Conservation (phyloP, 2,113 vertebrate species). For the Columbina picui region DNA sequence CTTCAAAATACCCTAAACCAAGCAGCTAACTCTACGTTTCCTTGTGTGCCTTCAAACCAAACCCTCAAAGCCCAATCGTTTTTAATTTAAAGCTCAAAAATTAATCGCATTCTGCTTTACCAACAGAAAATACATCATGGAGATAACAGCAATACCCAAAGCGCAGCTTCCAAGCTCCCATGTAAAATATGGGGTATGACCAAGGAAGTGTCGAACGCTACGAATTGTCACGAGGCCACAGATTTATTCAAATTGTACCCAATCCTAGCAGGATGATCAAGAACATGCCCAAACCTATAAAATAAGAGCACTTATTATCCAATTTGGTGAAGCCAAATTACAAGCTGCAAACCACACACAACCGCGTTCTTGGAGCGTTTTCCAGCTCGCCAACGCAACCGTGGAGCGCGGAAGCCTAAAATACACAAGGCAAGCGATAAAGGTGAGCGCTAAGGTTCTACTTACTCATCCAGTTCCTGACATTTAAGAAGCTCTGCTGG, state of each 20-base stretch:
- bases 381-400: not conserved
- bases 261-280: not conserved
- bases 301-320: not conserved
- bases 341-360: not conserved
- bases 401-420: not conserved
- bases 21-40: not conserved
- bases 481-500: constrained; percentile 96
- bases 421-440: not conserved
- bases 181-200: not conserved
- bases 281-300: not conserved
- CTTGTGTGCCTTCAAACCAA: not conserved
- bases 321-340: not conserved
- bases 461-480: constrained; percentile 98
- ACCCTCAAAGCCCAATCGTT: not conserved
- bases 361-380: not conserved
- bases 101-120: not conserved
- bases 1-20: not conserved
- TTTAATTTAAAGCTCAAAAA: not conserved
- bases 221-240: not conserved
- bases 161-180: not conserved
- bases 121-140: not conserved
- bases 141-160: not conserved
- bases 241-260: not conserved
- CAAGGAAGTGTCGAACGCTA: not conserved
- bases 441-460: not conserved